Conservation (phyloP, 2,113 vertebrate genomes). For the Eira barbara region DNA sequence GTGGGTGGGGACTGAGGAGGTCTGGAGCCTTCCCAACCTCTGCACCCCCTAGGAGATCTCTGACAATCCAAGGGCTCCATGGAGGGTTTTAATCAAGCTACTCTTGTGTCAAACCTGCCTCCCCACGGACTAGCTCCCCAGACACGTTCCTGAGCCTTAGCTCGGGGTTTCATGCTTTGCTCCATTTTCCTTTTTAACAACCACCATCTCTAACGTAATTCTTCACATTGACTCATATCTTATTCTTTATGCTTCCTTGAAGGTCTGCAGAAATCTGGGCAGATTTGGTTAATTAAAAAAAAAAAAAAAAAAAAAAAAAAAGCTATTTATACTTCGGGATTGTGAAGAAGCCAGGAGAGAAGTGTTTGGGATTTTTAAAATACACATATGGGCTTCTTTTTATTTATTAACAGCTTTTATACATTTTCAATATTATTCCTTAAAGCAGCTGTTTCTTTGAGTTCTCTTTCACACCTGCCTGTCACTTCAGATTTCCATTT, state of each 20-base stretch:
- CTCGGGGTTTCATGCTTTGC: background rate
- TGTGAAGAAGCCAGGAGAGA: conserved; percentile 59
- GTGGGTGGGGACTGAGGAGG: background rate
- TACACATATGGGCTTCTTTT: conserved; percentile 70
- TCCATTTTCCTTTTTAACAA: background rate
- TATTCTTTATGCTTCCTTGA: background rate
- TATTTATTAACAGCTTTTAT: conserved; percentile 80
- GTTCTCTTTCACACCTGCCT: conserved; percentile 72
- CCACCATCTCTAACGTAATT: background rate
- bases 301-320: background rate
- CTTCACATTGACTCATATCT: background rate
- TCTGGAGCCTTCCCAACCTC: background rate
- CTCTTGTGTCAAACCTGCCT: background rate
- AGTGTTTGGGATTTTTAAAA: conserved; percentile 51
- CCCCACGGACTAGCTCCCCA: no score
- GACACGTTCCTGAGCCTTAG: background rate
- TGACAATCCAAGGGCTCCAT: no score
- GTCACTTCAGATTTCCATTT: conserved; percentile 57
- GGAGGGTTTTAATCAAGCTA: background rate
- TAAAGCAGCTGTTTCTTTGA: conserved; percentile 70
- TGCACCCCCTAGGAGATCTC: background rate
- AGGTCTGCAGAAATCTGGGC: conserved; percentile 16
- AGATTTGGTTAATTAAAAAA: conserved; percentile 35
- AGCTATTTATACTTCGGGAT: conserved; percentile 48
- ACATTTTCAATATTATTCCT: conserved; percentile 70